Base-by-base conservation (phyloP, 2,888 invertebrate species). In the Crossocerus cetratus region DNA sequence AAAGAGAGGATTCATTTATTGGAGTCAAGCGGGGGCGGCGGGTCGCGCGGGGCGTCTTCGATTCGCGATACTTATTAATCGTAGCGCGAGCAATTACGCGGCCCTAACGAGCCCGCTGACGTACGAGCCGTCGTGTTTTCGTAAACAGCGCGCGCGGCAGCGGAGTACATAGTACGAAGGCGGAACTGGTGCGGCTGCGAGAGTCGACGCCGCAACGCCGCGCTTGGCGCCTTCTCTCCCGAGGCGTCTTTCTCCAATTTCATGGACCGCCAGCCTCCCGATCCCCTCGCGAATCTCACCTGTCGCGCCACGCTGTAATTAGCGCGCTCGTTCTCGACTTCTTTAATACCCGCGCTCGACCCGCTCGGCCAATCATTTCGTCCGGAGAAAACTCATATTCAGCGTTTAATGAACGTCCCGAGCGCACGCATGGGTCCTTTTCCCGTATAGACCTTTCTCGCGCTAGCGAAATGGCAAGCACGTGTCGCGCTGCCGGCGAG, bases 221-320 rank as follows among this genome's bases (percentile, higher is more conserved):
- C 32, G 11, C 5, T 32, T 32, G 16, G 49, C 59, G 56, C 44
- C 53, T 67, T 58, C 57, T 68, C 32, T 8, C 11, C 32, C 32
- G 5, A 4, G 11, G 5, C 71, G 65, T 70, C 62, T 74, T 72
- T 69, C 74, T 64, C 58, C 66, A 67, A 81, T 81, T 78, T 81
- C 76, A 78, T 65, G 72, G 69, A 65, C 56, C 64, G 68, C 56
- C 60, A 71, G 69, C 32, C 32, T 32, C 64, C 55, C 64, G 56
- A 54, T 67, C 69, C 60, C 74, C 65, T 71, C 76, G 71, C 78
- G 77, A 79, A 81, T 81, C 78, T 72, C 72, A 69, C 74, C 70
- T 77, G 77, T 77, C 77, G 69, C 67, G 63, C 65, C 66, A 57
- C 69, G 61, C 65, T 63, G 72, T 64, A 76, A 81, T 81, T 78